Evolutionary conservation across 2,888 invertebrate species (phyloP).

Genomic region (Tricholauxania praeusta): DNA sequence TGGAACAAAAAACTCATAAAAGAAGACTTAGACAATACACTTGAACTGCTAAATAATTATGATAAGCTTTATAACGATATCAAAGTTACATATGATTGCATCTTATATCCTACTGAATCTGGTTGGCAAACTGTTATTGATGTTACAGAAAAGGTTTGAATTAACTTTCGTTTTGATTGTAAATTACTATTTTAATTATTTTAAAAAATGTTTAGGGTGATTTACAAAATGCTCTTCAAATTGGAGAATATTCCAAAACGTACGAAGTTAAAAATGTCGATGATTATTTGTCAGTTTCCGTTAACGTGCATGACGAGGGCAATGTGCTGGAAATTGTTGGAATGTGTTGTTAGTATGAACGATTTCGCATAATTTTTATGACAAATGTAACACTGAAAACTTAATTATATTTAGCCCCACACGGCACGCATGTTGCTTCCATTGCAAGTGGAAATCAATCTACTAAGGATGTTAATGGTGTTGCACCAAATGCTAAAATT

Average conservation of each 20-base stretch:
- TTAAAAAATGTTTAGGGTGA: slow-evolving; percentile 73
- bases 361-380: neutral
- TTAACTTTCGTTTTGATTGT: slow-evolving; percentile 31
- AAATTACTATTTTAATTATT: slow-evolving; percentile 86
- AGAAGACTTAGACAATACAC: slow-evolving; percentile 88
- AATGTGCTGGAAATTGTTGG: slow-evolving; percentile 92
- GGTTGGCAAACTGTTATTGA: slow-evolving; percentile 76
- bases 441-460: slow-evolving; percentile 92
- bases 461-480: slow-evolving; percentile 89
- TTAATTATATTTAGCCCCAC: slow-evolving; percentile 77
- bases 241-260: slow-evolving; percentile 86
- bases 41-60: slow-evolving; percentile 83
- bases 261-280: slow-evolving; percentile 83
- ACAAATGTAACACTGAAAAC: neutral
- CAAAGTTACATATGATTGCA: slow-evolving; percentile 93
- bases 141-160: slow-evolving; percentile 58
- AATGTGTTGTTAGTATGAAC: slow-evolving; percentile 84
- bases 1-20: slow-evolving; percentile 83
- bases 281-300: slow-evolving; percentile 88
- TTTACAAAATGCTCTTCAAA: slow-evolving; percentile 78
- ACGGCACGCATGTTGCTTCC: slow-evolving; percentile 97
- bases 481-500: slow-evolving; percentile 96
- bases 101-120: slow-evolving; percentile 92
- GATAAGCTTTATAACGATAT: slow-evolving; percentile 91
- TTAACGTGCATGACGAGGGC: slow-evolving; percentile 93